A percentile compares a stretch with the other conserved stretches of the same genome.
phyloP scores from a whole-genome alignment of 2,113 vertebrate species.

The Ciconia stormi region DNA sequence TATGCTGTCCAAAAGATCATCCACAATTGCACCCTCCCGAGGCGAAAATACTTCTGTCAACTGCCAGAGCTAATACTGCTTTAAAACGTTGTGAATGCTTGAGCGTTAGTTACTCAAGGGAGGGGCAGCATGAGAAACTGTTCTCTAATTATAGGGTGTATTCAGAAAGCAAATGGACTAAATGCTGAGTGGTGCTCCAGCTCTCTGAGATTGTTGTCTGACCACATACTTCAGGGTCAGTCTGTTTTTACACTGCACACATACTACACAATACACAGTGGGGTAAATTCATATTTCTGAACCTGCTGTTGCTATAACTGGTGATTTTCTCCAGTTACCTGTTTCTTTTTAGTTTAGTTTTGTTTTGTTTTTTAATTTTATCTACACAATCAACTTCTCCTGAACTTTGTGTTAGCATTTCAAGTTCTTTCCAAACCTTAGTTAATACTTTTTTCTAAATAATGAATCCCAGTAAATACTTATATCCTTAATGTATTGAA shows the following conservation, averaged over 20 bases:
- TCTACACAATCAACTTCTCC: neutral
- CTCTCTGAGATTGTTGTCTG: neutral
- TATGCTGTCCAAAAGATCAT: neutral
- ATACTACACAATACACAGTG: neutral
- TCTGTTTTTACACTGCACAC: neutral
- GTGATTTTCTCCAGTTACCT: neutral
- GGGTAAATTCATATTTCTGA: neutral
- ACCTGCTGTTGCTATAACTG: neutral
- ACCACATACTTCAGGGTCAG: neutral
- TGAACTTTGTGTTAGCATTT: neutral
- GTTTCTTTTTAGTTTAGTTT: neutral
- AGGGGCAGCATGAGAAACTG: constrained; percentile 62
- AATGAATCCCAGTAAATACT: neutral
- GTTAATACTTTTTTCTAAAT: neutral
- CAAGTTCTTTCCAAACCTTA: neutral
- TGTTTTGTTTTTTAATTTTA: neutral
- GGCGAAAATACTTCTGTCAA: constrained; percentile 1
- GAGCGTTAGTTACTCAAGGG: constrained; percentile 53
- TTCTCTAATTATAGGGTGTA: constrained; percentile 70
- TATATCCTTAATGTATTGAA: neutral
- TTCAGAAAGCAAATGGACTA: constrained; percentile 45
- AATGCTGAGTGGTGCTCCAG: constrained; percentile 30
- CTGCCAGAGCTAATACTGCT: constrained; percentile 39
- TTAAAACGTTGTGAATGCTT: constrained; percentile 60
- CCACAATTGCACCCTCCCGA: neutral